Percentiles rank a stretch among this genome's conserved stretches.
Conservation (phyloP, 2,113 vertebrate genomes). For the Helogale parvula region DNA sequence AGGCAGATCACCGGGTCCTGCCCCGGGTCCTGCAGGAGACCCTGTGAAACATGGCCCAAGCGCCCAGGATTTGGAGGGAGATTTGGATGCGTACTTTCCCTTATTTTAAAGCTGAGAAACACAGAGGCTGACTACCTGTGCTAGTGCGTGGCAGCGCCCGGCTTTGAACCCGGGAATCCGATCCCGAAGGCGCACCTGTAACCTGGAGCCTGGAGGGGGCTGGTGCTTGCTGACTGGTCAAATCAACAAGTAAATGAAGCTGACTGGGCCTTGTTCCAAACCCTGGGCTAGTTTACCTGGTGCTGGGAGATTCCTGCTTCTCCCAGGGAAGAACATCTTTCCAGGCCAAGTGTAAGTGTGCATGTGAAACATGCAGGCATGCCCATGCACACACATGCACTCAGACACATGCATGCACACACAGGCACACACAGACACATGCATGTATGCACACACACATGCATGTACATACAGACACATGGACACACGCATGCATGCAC, state of each 20-base stretch:
- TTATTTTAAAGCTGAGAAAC: not conserved
- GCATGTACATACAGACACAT: too few species aligned
- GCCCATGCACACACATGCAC: too few species aligned
- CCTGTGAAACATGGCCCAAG: not conserved
- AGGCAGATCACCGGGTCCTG: not conserved
- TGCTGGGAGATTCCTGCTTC: slow-evolving; percentile 67
- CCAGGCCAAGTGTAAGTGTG: slow-evolving; percentile 47
- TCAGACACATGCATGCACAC: too few species aligned
- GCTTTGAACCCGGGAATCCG: not conserved
- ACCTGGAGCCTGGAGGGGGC: not conserved
- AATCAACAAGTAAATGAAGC: not conserved
- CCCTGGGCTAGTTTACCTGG: not conserved
- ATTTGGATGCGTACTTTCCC: too few species aligned
- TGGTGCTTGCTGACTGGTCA: too few species aligned
- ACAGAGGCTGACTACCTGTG: not conserved
- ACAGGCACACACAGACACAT: too few species aligned
- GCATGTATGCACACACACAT: too few species aligned
- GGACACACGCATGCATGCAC: too few species aligned
- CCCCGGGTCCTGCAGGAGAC: not conserved
- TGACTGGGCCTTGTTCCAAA: not conserved
- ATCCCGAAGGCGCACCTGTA: not conserved
- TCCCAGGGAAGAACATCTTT: slow-evolving; percentile 8
- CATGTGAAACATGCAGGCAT: slow-evolving; percentile 21
- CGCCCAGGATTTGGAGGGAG: not conserved
- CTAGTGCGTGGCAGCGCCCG: not conserved